Conservation (phyloP, 2,888 invertebrate species). For the Drosophila tanythrix region DNA sequence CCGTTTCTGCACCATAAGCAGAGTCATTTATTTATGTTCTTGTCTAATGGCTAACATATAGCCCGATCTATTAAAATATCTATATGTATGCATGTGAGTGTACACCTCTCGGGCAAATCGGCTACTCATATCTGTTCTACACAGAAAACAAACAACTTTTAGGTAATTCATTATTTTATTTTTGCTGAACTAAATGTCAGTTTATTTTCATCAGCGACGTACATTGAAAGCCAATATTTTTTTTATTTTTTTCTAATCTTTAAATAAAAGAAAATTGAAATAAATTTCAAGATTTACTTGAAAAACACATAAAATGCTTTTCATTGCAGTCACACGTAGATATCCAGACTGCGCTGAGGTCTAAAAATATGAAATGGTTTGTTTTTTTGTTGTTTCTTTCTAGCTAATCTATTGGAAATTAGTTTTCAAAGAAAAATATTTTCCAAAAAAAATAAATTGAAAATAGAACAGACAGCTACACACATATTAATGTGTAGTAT, state of each 20-base stretch:
- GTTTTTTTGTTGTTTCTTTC: slow-evolving; percentile 47
- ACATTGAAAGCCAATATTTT: slow-evolving; percentile 57
- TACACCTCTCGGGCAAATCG: slow-evolving; percentile 33
- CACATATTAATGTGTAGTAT: slow-evolving; percentile 24
- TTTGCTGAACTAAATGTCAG: slow-evolving; percentile 58
- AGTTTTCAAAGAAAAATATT: slow-evolving; percentile 61
- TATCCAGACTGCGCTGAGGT: slow-evolving; percentile 44
- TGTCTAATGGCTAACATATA: slow-evolving; percentile 51
- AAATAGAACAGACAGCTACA: slow-evolving; percentile 63
- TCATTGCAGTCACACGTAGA: slow-evolving; percentile 58
- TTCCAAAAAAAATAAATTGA: slow-evolving; percentile 74
- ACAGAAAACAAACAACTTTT: slow-evolving; percentile 57
- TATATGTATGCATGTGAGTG: slow-evolving; percentile 5
- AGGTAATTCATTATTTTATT: slow-evolving; percentile 74
- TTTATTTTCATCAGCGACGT: slow-evolving; percentile 61
- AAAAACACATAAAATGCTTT: slow-evolving; percentile 60
- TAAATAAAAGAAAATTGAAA: slow-evolving; percentile 63
- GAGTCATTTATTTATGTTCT: slow-evolving; percentile 68
- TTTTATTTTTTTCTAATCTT: slow-evolving; percentile 33
- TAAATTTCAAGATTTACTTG: slow-evolving; percentile 73
- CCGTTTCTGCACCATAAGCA: slow-evolving; percentile 75
- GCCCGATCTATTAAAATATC: slow-evolving; percentile 15
- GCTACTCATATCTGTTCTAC: slow-evolving; percentile 45
- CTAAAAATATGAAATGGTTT: slow-evolving; percentile 63
- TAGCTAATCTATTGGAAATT: slow-evolving; percentile 79